phyloP scores from a whole-genome alignment of 2,113 vertebrate species.

The Eonycteris spelaea region DNA sequence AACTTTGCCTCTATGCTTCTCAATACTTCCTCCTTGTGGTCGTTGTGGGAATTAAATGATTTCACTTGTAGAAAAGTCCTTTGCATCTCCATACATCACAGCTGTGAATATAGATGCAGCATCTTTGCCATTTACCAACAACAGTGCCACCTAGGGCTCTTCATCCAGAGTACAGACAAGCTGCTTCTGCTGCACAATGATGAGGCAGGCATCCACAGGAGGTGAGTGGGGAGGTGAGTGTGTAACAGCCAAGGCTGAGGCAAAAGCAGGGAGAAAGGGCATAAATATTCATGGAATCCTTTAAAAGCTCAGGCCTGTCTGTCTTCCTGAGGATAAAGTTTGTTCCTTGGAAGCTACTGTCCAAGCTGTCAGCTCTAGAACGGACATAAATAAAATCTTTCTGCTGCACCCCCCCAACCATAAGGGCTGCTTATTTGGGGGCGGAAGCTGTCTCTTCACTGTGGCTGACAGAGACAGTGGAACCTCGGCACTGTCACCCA shows the following conservation, averaged over 20 bases:
- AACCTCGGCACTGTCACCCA: background rate
- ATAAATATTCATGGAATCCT: background rate
- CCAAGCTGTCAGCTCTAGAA: background rate
- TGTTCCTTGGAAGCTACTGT: background rate
- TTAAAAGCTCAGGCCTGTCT: background rate
- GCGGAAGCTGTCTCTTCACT: background rate
- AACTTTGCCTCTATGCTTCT: too few relatives aligned
- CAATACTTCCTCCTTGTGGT: background rate
- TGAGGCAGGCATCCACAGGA: accelerated
- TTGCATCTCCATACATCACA: background rate
- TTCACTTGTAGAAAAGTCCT: background rate
- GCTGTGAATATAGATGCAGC: accelerated
- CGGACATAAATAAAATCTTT: background rate
- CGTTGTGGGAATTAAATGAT: background rate
- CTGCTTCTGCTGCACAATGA: accelerated
- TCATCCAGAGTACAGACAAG: accelerated
- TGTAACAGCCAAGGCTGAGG: background rate
- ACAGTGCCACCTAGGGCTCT: background rate
- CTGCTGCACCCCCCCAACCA: background rate
- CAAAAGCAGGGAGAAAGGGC: background rate
- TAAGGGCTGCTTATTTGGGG: background rate
- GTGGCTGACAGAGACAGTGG: background rate
- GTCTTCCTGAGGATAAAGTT: background rate
- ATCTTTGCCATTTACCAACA: accelerated
- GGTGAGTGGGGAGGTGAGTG: background rate